phyloP scores from a whole-genome alignment of 2,888 invertebrate species.

The Platycheirus albimanus region DNA sequence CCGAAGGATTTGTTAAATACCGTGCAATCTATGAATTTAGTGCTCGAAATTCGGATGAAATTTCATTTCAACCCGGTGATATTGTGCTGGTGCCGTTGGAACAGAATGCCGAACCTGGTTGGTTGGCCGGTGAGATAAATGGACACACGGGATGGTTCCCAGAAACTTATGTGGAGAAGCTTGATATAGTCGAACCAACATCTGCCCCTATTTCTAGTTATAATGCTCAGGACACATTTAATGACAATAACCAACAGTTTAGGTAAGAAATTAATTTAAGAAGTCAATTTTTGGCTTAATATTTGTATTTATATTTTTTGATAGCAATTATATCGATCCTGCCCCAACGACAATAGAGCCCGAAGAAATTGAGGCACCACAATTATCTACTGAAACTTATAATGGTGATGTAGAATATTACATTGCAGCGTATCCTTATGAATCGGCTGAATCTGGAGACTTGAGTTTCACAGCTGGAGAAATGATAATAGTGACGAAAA shows the following conservation, averaged over 20 bases:
- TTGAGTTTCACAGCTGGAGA: conserved; percentile 94
- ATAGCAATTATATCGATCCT: conserved; percentile 67
- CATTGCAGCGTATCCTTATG: conserved; percentile 94
- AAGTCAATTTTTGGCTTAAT: too few relatives aligned
- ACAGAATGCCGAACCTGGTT: conserved; percentile 97
- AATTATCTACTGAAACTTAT: conserved; percentile 76
- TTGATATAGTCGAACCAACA: conserved; percentile 82
- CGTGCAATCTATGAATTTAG: conserved; percentile 97
- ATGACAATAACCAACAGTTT: conserved; percentile 82
- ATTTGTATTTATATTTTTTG: too few relatives aligned
- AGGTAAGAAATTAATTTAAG: too few relatives aligned
- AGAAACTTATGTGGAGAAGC: conserved; percentile 95
- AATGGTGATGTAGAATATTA: conserved; percentile 88
- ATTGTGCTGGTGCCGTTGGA: conserved; percentile 89
- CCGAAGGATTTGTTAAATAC: conserved; percentile 87
- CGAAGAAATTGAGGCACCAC: conserved; percentile 76
- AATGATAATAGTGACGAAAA: conserved; percentile 91
- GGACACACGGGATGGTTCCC: conserved; percentile 98
- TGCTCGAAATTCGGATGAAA: conserved; percentile 95
- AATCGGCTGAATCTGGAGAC: conserved; percentile 95
- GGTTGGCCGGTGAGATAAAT: conserved; percentile 95
- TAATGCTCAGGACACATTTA: conserved; percentile 78
- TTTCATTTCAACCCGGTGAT: conserved; percentile 96
- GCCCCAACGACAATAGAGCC: conserved; percentile 71
- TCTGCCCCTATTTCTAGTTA: conserved; percentile 73